Evolutionary conservation across 2,797 vertebrate genomes (phyloP).

Genomic region (Pantherophis alleghaniensis): DNA sequence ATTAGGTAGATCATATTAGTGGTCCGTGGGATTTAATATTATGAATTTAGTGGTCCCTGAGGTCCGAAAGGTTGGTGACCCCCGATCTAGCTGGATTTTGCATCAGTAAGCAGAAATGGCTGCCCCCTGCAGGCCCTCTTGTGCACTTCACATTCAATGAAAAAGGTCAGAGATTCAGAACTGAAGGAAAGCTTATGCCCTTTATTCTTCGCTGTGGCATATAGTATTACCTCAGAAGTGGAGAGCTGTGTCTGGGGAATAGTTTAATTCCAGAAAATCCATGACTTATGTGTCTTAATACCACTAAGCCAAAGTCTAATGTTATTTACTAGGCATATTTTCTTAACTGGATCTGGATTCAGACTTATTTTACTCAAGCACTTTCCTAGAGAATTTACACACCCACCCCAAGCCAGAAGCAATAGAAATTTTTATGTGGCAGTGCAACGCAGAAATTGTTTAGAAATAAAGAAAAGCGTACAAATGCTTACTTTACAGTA

Average conservation of each 20-base stretch:
- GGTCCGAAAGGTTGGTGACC: too few relatives aligned
- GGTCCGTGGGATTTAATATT: too few relatives aligned
- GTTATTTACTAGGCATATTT: neutral
- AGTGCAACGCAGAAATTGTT: too few relatives aligned
- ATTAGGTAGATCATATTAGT: too few relatives aligned
- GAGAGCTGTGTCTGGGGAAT: neutral
- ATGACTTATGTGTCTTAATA: neutral
- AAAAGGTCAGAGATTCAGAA: neutral
- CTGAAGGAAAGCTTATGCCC: neutral
- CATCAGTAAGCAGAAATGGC: neutral
- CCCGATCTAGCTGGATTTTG: neutral
- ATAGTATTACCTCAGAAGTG: neutral
- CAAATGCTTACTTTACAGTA: neutral
- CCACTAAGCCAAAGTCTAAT: neutral
- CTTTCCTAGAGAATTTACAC: neutral
- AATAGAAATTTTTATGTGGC: neutral
- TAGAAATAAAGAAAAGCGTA: neutral
- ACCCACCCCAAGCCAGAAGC: neutral
- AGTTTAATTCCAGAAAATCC: slow-evolving; percentile 6
- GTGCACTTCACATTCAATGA: neutral
- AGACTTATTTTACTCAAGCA: neutral
- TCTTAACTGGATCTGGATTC: neutral
- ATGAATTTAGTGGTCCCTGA: too few relatives aligned
- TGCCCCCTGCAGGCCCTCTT: too few relatives aligned
- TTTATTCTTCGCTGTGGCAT: neutral